These are phyloP conservation scores for Cuculus canorus DNA, from an alignment of 2,797 vertebrate species.

Conservation along the genomic window DNA sequence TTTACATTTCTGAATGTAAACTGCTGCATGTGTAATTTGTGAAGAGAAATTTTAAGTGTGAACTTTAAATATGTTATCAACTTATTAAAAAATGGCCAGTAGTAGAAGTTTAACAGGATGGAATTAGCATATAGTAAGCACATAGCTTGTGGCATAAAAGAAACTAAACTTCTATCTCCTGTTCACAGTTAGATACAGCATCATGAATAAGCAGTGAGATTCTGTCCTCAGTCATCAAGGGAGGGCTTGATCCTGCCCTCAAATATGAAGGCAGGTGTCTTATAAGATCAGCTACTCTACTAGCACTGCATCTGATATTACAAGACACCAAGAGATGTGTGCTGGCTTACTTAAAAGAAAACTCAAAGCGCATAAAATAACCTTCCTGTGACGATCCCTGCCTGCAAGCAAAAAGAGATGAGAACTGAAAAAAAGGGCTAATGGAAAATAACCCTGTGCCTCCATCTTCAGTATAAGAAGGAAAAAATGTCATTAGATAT, in stretches of 20 bases:
- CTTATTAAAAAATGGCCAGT: neutral
- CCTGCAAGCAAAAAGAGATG: neutral
- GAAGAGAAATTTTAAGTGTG: neutral
- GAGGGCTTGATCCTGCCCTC: constrained; percentile 38
- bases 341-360: neutral
- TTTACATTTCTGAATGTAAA: neutral
- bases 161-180: neutral
- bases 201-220: constrained; percentile 32
- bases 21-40: neutral
- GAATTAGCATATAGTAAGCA: neutral
- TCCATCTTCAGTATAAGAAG: neutral
- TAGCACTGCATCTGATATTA: constrained; percentile 27
- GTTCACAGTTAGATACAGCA: neutral
- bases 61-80: neutral
- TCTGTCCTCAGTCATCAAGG: constrained; percentile 35
- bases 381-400: neutral
- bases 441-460: neutral
- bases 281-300: constrained; percentile 39
- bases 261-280: constrained; percentile 37
- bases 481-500: neutral
- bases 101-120: neutral
- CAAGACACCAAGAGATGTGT: neutral
- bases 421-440: neutral
- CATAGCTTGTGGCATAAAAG: neutral
- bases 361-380: neutral